Percentiles rank a stretch among this genome's conserved stretches.
phyloP scores from a whole-genome alignment of 1,140 invertebrate species.

The Sinella curviseta region DNA sequence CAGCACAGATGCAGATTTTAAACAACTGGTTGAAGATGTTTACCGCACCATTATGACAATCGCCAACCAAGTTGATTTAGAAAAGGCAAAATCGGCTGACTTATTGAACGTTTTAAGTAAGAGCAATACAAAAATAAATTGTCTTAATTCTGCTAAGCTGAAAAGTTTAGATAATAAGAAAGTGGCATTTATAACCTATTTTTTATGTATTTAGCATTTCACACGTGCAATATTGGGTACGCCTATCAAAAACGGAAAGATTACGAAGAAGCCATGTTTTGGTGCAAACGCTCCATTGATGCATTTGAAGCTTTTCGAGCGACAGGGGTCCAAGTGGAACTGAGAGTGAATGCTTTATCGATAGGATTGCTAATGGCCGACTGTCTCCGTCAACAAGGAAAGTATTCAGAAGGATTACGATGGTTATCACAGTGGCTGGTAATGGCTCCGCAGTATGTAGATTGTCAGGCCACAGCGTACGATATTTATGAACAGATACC shows the following conservation, averaged over 20 bases:
- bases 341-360: not conserved
- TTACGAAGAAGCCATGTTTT: conserved; percentile 7
- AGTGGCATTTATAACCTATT: not conserved
- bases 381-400: not conserved
- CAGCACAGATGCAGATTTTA: not conserved
- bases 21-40: not conserved
- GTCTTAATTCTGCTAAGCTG: not conserved
- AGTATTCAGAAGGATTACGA: not conserved
- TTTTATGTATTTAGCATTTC: not conserved
- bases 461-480: not conserved
- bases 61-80: not conserved
- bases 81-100: not conserved
- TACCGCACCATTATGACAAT: not conserved
- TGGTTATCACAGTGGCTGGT: not conserved
- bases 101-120: not conserved
- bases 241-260: conserved; percentile 17
- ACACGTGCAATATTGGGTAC: conserved; percentile 15
- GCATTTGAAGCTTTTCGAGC: not conserved
- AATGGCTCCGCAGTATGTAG: not conserved
- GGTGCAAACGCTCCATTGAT: conserved; percentile 4
- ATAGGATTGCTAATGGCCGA: not conserved
- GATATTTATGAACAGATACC: conserved; percentile 16
- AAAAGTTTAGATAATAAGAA: not conserved
- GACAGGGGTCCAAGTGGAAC: not conserved
- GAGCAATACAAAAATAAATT: not conserved